These are phyloP conservation scores for Drosophila sechellia DNA, from an alignment of 1,140 invertebrate genomes.

Conservation along the genomic window DNA sequence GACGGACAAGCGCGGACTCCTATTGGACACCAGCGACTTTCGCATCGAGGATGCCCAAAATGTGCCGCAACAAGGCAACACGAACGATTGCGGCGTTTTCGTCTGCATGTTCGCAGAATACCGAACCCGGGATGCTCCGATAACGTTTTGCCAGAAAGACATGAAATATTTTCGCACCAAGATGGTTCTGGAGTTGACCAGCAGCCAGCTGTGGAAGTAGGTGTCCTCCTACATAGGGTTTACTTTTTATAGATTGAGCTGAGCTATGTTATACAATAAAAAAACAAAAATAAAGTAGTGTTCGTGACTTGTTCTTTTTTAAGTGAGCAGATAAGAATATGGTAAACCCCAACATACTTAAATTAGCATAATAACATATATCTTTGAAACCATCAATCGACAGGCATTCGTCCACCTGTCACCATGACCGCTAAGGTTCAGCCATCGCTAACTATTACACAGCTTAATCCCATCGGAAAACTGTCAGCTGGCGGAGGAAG, in stretches of 20 bases:
- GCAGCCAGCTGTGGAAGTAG: constrained; percentile 24
- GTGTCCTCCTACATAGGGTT: background rate
- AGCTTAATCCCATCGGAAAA: constrained; percentile 76
- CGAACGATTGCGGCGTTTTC: constrained; percentile 98
- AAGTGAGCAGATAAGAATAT: too few species aligned
- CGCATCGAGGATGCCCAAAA: constrained; percentile 87
- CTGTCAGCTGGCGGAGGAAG: constrained; percentile 42
- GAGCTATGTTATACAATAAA: too few species aligned
- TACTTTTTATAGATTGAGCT: too few species aligned
- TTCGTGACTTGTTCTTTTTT: background rate
- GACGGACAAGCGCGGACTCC: constrained; percentile 92
- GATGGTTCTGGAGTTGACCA: constrained; percentile 96
- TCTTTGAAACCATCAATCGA: background rate
- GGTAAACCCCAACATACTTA: too few species aligned
- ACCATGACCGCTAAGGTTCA: constrained; percentile 81
- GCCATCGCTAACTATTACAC: constrained; percentile 82
- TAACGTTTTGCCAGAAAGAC: constrained; percentile 92
- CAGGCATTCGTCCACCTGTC: constrained; percentile 74
- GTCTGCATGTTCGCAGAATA: constrained; percentile 98
- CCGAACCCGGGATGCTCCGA: constrained; percentile 90
- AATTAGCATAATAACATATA: too few species aligned
- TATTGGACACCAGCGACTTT: constrained; percentile 91
- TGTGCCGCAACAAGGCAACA: constrained; percentile 98
- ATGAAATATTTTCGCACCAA: constrained; percentile 97
- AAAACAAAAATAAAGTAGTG: too few species aligned